phyloP scores from a whole-genome alignment of 2,113 vertebrate species.

The Crotophaga sulcirostris region DNA sequence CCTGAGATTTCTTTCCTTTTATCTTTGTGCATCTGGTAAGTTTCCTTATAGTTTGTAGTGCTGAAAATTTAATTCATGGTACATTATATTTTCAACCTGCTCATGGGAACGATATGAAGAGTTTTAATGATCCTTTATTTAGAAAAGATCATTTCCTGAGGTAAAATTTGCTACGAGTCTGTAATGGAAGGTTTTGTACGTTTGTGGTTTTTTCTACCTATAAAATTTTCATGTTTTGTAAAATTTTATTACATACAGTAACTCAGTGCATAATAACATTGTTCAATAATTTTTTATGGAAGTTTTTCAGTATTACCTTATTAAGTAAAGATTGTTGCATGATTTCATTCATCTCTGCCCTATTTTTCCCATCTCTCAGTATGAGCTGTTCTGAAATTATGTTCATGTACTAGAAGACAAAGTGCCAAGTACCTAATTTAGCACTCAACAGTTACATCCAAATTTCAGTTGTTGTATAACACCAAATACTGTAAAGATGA shows the following conservation, averaged over 20 bases:
- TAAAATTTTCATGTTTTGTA: neutral
- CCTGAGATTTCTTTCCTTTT: neutral
- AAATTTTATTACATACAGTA: neutral
- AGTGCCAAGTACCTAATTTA: conserved; percentile 62
- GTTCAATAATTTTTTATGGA: neutral
- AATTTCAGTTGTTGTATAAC: conserved; percentile 55
- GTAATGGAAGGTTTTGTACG: accelerated
- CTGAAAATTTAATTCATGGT: neutral
- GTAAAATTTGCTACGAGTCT: neutral
- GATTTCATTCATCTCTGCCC: conserved; percentile 10
- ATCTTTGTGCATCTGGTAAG: neutral
- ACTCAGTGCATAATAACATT: neutral
- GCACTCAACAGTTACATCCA: conserved; percentile 28
- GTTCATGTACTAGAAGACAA: conserved; percentile 30
- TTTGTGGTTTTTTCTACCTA: neutral
- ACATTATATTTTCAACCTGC: neutral
- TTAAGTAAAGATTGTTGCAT: conserved; percentile 35
- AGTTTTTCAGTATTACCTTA: conserved; percentile 12
- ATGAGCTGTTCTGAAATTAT: conserved; percentile 65
- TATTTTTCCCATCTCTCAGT: conserved; percentile 25
- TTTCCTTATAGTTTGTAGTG: neutral
- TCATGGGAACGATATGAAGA: neutral
- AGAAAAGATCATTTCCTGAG: neutral
- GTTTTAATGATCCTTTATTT: neutral
- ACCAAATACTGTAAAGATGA: neutral